Percentiles rank a stretch among this genome's conserved stretches.
phyloP scores from a whole-genome alignment of 2,113 vertebrate genomes.

The Orycteropus afer region DNA sequence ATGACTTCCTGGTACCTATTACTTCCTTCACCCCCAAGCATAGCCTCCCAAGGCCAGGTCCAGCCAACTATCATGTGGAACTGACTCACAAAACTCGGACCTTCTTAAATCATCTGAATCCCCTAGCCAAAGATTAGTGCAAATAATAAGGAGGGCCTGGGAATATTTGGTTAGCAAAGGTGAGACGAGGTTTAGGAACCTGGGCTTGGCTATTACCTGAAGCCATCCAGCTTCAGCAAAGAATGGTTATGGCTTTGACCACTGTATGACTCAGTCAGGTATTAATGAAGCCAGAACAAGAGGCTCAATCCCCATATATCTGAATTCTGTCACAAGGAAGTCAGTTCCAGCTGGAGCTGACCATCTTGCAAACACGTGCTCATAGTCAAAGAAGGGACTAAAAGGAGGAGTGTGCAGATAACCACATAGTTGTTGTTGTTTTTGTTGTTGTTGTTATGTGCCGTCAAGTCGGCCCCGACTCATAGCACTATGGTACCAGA shows the following conservation, averaged over 20 bases:
- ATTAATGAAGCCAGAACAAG: constrained; percentile 27
- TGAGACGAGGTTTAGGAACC: not conserved
- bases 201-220: not conserved
- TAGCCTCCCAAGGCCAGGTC: not conserved
- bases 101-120: not conserved
- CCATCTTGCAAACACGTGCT: not conserved
- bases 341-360: constrained; percentile 30
- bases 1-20: not conserved
- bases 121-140: not conserved
- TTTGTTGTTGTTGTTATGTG: too few species aligned
- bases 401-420: not conserved
- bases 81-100: not conserved
- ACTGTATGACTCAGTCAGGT: not conserved
- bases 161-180: constrained; percentile 15
- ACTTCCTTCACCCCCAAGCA: not conserved
- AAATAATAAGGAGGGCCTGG: constrained; percentile 27
- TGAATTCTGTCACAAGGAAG: not conserved
- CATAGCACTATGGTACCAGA: too few species aligned
- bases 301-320: not conserved
- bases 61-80: constrained; percentile 12
- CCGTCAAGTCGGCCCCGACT: too few species aligned
- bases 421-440: too few species aligned
- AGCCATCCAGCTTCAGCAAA: constrained; percentile 20
- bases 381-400: not conserved
- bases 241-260: not conserved